A percentile compares a stretch with the other conserved stretches of the same genome.
These are phyloP conservation scores for Barnardius zonarius DNA, from an alignment of 2,113 vertebrate genomes.

Conservation along the genomic window DNA sequence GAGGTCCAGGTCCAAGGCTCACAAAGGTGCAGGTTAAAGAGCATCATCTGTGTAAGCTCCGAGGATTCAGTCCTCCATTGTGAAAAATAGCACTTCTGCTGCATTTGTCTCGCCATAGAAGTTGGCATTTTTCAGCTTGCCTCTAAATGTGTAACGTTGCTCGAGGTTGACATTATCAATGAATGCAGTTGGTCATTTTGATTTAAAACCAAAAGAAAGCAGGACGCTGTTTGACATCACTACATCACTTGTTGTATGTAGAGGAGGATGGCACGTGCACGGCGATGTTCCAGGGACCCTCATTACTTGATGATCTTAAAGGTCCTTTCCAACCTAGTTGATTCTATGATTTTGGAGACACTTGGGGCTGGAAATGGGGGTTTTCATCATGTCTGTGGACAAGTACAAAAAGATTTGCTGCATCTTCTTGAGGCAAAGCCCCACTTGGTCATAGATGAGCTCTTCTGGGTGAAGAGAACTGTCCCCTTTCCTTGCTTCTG, in stretches of 20 bases:
- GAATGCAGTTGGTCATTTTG: neutral
- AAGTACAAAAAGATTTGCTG: neutral
- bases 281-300: neutral
- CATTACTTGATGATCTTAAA: neutral
- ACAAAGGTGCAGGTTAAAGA: neutral
- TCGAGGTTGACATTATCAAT: neutral
- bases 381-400: neutral
- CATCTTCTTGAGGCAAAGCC: neutral
- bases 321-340: neutral
- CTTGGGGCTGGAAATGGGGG: neutral
- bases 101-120: neutral
- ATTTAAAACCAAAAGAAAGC: neutral
- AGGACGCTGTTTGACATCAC: neutral
- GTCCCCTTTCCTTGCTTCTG: neutral
- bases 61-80: neutral
- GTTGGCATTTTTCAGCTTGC: neutral
- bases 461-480: neutral
- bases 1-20: neutral
- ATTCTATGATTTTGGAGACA: neutral
- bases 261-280: neutral
- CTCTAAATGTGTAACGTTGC: accelerated
- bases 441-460: accelerated
- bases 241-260: accelerated
- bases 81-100: accelerated
- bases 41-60: accelerated